These are phyloP conservation scores for Pollicipes pollicipes DNA, from an alignment of 1,140 invertebrate species.

Conservation along the genomic window DNA sequence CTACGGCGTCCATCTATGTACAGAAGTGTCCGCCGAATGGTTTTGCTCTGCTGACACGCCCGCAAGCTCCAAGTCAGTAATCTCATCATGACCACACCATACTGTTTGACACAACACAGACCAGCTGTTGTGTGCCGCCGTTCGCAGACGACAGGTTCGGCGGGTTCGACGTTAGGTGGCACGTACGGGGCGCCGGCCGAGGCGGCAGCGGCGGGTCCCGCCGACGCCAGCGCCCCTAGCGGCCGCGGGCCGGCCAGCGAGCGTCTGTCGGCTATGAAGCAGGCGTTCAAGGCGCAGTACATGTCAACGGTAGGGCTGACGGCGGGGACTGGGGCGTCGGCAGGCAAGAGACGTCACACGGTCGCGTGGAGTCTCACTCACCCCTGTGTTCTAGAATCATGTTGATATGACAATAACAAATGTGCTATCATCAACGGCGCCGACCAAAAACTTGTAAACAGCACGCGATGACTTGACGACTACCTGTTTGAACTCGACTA, in stretches of 20 bases:
- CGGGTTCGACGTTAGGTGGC: neutral
- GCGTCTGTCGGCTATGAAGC: slow-evolving; percentile 72
- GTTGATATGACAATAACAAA: neutral
- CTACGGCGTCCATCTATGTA: too few species aligned
- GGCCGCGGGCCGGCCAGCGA: slow-evolving; percentile 59
- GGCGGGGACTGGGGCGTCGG: neutral
- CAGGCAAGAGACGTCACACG: neutral
- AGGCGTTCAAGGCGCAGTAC: slow-evolving; percentile 79
- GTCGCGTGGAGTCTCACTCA: neutral
- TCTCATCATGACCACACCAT: too few species aligned
- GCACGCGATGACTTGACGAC: neutral
- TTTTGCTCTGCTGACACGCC: too few species aligned
- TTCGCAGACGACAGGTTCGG: too few species aligned
- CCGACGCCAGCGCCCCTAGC: slow-evolving; percentile 9
- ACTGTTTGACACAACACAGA: too few species aligned
- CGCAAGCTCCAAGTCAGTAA: too few species aligned
- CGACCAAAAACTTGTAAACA: too few species aligned
- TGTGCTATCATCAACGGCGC: neutral
- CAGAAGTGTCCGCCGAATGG: too few species aligned
- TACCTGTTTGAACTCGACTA: neutral
- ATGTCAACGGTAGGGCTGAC: slow-evolving; percentile 48
- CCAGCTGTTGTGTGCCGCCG: too few species aligned
- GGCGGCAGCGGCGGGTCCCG: neutral
- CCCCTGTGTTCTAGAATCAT: neutral
- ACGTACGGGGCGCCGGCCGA: neutral